A percentile compares a stretch with the other conserved stretches of the same genome.
phyloP scores from a whole-genome alignment of 2,888 invertebrate species.

The Cinara cedri region DNA sequence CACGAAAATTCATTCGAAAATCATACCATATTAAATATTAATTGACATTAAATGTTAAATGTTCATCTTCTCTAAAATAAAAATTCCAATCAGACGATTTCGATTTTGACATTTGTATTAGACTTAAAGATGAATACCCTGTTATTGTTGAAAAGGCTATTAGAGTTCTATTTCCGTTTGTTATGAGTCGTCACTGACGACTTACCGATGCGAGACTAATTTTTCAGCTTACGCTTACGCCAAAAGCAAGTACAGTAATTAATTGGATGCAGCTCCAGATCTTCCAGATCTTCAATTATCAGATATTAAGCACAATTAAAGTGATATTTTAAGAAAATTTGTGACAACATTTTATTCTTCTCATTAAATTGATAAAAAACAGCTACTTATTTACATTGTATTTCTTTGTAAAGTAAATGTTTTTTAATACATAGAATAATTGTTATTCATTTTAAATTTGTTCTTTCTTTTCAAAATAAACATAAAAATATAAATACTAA shows the following conservation, averaged over 20 bases:
- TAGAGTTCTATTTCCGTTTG: neutral
- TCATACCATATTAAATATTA: too few relatives aligned
- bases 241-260: too few relatives aligned
- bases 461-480: neutral
- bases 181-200: too few relatives aligned
- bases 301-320: too few relatives aligned
- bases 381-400: neutral
- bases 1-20: too few relatives aligned
- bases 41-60: too few relatives aligned
- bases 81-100: neutral
- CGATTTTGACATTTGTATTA: neutral
- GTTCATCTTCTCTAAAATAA: conserved; percentile 8
- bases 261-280: too few relatives aligned
- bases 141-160: neutral
- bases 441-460: neutral
- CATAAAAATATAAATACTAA: neutral
- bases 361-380: conserved; percentile 3
- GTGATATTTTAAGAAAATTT: conserved; percentile 9
- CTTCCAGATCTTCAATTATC: too few relatives aligned
- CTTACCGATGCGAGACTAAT: too few relatives aligned
- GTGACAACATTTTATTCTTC: conserved; percentile 9
- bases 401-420: neutral
- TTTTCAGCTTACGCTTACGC: too few relatives aligned
- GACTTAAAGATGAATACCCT: conserved; percentile 3
- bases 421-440: neutral